Conservation (phyloP, 2,888 invertebrate genomes). For the Lysandra coridon region DNA sequence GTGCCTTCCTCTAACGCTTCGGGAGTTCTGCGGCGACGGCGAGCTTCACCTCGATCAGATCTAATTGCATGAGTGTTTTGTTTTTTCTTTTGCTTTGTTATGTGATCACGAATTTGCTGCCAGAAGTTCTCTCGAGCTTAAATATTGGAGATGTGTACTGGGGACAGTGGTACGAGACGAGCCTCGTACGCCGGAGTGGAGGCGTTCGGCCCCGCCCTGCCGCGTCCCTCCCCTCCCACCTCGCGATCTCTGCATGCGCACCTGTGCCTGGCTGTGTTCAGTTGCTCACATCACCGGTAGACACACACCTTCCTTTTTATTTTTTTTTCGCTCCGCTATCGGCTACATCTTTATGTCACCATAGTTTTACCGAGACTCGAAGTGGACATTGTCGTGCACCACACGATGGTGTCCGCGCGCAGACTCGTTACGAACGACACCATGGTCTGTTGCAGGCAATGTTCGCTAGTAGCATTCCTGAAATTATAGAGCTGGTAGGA, state of each 20-base stretch:
- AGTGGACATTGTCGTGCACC: constrained; percentile 79
- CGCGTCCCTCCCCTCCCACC: constrained; percentile 71
- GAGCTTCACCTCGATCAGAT: constrained; percentile 65
- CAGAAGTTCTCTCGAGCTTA: constrained; percentile 65
- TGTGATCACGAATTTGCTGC: constrained; percentile 69
- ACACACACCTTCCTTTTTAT: constrained; percentile 75
- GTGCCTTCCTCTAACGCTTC: constrained; percentile 53
- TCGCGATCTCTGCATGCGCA: constrained; percentile 77
- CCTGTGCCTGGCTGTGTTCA: constrained; percentile 80
- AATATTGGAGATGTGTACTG: constrained; percentile 51
- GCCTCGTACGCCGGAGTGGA: constrained; percentile 53
- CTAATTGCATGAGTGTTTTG: constrained; percentile 73
- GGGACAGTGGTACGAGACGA: constrained; percentile 60
- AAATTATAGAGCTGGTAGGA: constrained; percentile 99
- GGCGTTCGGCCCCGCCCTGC: constrained; percentile 53
- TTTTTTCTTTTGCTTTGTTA: constrained; percentile 80
- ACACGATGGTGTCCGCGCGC: constrained; percentile 75
- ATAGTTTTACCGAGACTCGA: constrained; percentile 70
- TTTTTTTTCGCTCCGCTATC: constrained; percentile 77
- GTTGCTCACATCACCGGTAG: constrained; percentile 80
- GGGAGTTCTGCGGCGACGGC: constrained; percentile 58
- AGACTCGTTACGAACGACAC: constrained; percentile 71
- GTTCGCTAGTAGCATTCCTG: constrained; percentile 99
- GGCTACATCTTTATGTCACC: constrained; percentile 73
- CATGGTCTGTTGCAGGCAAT: constrained; percentile 95